Base-by-base conservation (phyloP, 2,113 vertebrate species). In the Eupsittula cactorum region DNA sequence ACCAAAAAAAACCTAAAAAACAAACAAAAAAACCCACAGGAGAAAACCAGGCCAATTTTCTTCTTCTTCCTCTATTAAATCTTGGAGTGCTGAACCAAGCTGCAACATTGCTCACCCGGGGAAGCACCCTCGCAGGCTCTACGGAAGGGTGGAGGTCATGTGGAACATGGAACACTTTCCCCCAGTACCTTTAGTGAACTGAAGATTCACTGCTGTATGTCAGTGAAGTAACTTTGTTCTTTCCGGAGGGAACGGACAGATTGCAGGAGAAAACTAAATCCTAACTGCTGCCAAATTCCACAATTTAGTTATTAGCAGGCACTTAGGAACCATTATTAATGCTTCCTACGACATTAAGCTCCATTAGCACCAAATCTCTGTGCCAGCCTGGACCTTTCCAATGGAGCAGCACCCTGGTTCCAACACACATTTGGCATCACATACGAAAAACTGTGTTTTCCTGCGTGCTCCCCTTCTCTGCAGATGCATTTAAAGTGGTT, bases 241-340 rank as follows among this genome's bases (percentile, higher is more conserved):
- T 96, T 93, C 92, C 85, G 82, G 42, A 93, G 92, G 91, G 78
- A 93, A 95, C 4, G 2, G 82, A 88, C 84, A 94, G 92, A 92
- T 82, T 93, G 92, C 68, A 57, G 42, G 75, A 95, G 86, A 94
- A 96, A 93, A 90, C 95, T 84, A n/a, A 21, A 74, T 44, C 65
- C 82, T 73, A 44, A 31, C 1, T 65, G 82, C 83, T 95, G 83
- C 93, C 94, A 97, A 94, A 93, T 84, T 87, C 95, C 89, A 79
- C 90, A 95, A 92, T 92, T 91, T 90, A 50, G 77, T 97, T 95
- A 96, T 95, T 96, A 95, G 93, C n/a, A 93, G 91, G 86, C 89
- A 97, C 95, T 96, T 95, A 96, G 89, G 93, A 95, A 67, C 8
- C 63, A 82, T 95, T 95, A 94, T 95, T 92, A 95, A 90, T 87